Evolutionary conservation across 2,797 vertebrate genomes (phyloP).

Genomic region (Liasis olivaceus): DNA sequence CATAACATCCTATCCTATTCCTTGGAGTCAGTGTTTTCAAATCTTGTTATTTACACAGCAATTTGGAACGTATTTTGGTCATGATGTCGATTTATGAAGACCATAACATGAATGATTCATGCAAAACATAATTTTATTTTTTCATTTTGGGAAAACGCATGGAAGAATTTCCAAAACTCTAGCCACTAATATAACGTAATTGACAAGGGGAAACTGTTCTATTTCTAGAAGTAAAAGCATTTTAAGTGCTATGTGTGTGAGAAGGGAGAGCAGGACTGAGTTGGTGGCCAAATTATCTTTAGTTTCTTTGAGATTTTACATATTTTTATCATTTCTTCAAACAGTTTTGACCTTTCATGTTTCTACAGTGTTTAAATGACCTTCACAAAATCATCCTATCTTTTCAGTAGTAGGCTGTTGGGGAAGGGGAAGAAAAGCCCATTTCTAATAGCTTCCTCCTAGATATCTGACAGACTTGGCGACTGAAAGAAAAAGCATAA

Average conservation of each 20-base stretch:
- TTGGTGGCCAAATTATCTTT: constrained; percentile 11
- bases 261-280: constrained; percentile 6
- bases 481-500: constrained; percentile 14
- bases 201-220: constrained; percentile 69
- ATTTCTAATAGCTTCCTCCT: constrained; percentile 1
- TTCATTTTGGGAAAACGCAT: constrained; percentile 63
- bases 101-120: constrained; percentile 70
- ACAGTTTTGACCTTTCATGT: not conserved
- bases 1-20: constrained; percentile 64
- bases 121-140: constrained; percentile 48
- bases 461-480: constrained; percentile 27
- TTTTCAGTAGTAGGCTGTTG: constrained; percentile 2
- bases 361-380: constrained; percentile 5
- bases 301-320: constrained; percentile 28
- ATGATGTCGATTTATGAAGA: constrained; percentile 73
- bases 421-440: not conserved
- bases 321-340: constrained; percentile 31
- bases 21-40: constrained; percentile 59
- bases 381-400: not conserved
- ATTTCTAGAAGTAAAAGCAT: constrained; percentile 68
- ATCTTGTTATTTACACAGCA: constrained; percentile 67
- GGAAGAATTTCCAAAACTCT: constrained; percentile 64
- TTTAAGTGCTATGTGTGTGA: constrained; percentile 46
- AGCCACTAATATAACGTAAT: constrained; percentile 74
- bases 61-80: constrained; percentile 74